These are phyloP conservation scores for Peromyscus nudipes DNA, from an alignment of 2,797 vertebrate species.

Conservation along the genomic window DNA sequence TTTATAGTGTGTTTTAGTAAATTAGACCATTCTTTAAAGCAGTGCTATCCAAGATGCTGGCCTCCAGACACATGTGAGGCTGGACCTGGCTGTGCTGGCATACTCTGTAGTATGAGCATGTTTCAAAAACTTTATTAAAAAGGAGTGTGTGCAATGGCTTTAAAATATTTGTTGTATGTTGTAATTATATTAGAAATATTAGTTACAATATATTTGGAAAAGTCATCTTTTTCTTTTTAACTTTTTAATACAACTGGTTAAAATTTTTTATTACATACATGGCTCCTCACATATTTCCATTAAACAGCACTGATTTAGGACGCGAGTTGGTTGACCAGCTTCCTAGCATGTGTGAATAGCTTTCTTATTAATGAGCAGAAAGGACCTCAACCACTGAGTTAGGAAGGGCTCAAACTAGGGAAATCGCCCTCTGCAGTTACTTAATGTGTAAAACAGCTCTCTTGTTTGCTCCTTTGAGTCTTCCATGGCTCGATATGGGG, in stretches of 20 bases:
- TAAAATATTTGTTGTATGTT: background rate
- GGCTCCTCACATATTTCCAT: background rate
- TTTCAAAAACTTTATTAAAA: constrained; percentile 16
- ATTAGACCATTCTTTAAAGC: constrained; percentile 1
- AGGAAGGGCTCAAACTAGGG: background rate
- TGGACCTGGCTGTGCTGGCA: background rate
- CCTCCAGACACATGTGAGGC: background rate
- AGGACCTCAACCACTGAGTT: background rate
- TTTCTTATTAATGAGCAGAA: background rate
- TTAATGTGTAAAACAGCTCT: background rate
- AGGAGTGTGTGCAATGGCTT: background rate
- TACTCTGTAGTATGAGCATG: background rate
- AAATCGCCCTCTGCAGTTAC: background rate
- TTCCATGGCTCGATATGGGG: background rate
- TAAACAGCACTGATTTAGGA: background rate
- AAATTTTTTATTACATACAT: background rate
- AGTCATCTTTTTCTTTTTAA: background rate
- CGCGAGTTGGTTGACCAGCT: background rate
- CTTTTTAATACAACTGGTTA: constrained; percentile 15
- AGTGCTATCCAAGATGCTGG: background rate
- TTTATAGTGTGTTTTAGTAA: constrained; percentile 15
- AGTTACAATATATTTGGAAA: constrained; percentile 31
- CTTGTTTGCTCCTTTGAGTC: background rate
- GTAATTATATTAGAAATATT: constrained; percentile 37
- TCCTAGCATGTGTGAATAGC: background rate